phyloP scores from a whole-genome alignment of 2,888 invertebrate genomes.

The Hecatera dysodea region DNA sequence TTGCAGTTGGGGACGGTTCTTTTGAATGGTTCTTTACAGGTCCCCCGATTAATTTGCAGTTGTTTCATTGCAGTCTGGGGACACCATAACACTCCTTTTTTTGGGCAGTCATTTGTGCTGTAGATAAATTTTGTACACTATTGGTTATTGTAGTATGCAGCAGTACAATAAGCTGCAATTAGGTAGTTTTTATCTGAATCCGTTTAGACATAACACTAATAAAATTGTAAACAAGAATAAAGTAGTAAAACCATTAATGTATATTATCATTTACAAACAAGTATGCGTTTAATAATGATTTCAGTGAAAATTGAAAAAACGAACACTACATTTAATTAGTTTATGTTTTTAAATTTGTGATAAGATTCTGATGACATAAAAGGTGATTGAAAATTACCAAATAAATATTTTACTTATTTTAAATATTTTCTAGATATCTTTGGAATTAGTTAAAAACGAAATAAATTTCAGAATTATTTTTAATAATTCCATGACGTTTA shows the following conservation, averaged over 20 bases:
- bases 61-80: too few relatives aligned
- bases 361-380: constrained; percentile 3
- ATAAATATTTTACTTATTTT: not conserved
- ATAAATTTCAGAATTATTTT: constrained; percentile 27
- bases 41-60: too few relatives aligned
- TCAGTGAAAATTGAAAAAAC: constrained; percentile 2
- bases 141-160: not conserved
- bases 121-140: not conserved
- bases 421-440: not conserved
- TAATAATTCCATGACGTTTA: constrained; percentile 71
- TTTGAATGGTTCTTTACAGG: too few relatives aligned
- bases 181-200: not conserved
- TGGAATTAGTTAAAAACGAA: not conserved
- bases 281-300: not conserved
- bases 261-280: constrained; percentile 1
- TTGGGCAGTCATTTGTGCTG: too few relatives aligned
- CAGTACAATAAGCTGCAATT: not conserved
- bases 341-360: not conserved
- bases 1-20: too few relatives aligned
- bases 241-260: not conserved
- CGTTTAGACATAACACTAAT: not conserved
- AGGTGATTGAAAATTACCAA: not conserved
- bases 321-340: not conserved
- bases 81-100: too few relatives aligned
- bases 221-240: constrained; percentile 23